phyloP scores from a whole-genome alignment of 2,113 vertebrate species.

The Clarias batrachus region DNA sequence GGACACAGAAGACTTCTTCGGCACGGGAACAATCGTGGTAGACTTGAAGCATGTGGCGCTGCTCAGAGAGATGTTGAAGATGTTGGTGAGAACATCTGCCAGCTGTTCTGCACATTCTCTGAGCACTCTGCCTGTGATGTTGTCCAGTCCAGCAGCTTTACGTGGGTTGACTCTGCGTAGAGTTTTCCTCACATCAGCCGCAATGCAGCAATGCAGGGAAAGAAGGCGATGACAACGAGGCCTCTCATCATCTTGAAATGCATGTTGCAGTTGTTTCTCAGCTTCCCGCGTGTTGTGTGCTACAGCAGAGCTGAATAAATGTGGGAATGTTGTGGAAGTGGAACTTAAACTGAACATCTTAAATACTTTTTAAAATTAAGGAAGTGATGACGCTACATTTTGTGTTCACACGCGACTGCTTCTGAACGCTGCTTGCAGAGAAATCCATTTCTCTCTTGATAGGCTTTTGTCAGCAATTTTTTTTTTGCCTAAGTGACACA shows the following conservation, averaged over 20 bases:
- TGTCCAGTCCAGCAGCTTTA: too few relatives aligned
- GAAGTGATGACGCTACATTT: neutral
- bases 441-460: neutral
- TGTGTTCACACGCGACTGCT: neutral
- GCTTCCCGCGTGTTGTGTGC: conserved; percentile 38
- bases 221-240: conserved; percentile 52
- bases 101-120: too few relatives aligned
- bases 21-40: too few relatives aligned
- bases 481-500: neutral
- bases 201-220: conserved; percentile 34
- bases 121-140: too few relatives aligned
- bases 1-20: too few relatives aligned
- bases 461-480: neutral
- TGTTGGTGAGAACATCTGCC: too few relatives aligned
- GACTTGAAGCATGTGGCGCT: too few relatives aligned
- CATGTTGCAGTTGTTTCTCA: conserved; percentile 54
- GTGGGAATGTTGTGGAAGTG: neutral
- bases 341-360: neutral
- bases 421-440: neutral
- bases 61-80: too few relatives aligned
- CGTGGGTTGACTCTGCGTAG: too few relatives aligned
- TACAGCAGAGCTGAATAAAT: conserved; percentile 11
- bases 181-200: too few relatives aligned
- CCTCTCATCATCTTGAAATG: conserved; percentile 54
- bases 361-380: conserved; percentile 12